A percentile compares a stretch with the other conserved stretches of the same genome.
These are phyloP conservation scores for Podabrus alpinus DNA, from an alignment of 2,888 invertebrate species.

Conservation along the genomic window DNA sequence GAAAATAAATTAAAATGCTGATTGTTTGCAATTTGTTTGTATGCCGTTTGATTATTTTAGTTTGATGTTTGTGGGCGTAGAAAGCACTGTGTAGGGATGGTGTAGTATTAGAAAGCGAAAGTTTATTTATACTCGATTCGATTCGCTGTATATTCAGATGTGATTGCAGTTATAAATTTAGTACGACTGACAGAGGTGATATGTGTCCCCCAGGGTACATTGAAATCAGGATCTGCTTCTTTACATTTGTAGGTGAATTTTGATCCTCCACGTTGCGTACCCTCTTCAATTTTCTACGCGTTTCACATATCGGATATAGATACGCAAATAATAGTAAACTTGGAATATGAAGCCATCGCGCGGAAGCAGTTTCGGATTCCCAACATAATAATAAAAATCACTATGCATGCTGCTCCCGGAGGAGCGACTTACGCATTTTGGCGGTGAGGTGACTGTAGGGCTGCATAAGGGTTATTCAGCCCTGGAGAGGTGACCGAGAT, in stretches of 20 bases:
- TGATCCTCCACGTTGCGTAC: constrained; percentile 31
- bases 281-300: constrained; percentile 38
- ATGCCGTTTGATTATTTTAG: constrained; percentile 3
- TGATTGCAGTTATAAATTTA: constrained; percentile 40
- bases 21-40: background rate
- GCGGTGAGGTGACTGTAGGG: constrained; percentile 33
- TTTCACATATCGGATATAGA: constrained; percentile 37
- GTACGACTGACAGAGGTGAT: constrained; percentile 37
- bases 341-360: constrained; percentile 31
- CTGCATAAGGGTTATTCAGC: constrained; percentile 56
- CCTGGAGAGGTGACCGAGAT: constrained; percentile 57
- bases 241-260: constrained; percentile 32
- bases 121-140: constrained; percentile 35
- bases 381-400: constrained; percentile 58
- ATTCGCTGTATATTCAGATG: constrained; percentile 36
- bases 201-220: constrained; percentile 41
- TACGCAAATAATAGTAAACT: constrained; percentile 39
- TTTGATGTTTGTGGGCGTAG: constrained; percentile 26
- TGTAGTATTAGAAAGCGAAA: constrained; percentile 27
- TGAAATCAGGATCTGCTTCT: constrained; percentile 40
- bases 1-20: background rate
- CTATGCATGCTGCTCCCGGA: constrained; percentile 52
- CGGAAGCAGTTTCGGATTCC: constrained; percentile 42
- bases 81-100: constrained; percentile 24
- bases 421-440: constrained; percentile 43